Percentiles rank a stretch among this genome's conserved stretches.
These are phyloP conservation scores for Heliconius ismenius DNA, from an alignment of 2,888 invertebrate genomes.

Conservation along the genomic window DNA sequence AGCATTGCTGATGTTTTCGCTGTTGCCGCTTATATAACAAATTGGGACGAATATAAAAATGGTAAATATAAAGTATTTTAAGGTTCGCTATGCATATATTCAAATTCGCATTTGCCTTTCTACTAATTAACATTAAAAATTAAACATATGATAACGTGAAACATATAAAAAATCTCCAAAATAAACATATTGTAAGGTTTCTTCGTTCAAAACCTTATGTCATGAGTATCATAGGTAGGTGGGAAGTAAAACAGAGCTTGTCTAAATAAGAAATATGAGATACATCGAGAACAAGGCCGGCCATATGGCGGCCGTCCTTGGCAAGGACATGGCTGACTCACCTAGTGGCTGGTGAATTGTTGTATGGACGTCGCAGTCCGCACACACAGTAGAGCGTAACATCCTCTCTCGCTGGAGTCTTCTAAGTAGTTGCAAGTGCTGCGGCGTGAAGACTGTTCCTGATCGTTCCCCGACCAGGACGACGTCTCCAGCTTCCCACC, in stretches of 20 bases:
- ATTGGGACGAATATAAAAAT: constrained; percentile 16
- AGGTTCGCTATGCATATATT: constrained; percentile 34
- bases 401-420: constrained; percentile 83
- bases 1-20: constrained; percentile 41
- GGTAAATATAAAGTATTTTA: constrained; percentile 11
- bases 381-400: constrained; percentile 80
- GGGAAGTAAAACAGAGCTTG: neutral
- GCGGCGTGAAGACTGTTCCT: constrained; percentile 84
- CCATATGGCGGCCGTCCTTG: constrained; percentile 56
- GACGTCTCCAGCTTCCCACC: constrained; percentile 83
- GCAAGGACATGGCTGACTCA: constrained; percentile 68
- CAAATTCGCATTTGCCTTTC: constrained; percentile 37
- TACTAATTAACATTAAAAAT: neutral
- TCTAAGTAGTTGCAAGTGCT: constrained; percentile 84
- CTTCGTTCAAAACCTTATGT: constrained; percentile 17
- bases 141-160: neutral
- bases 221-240: neutral
- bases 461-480: constrained; percentile 79
- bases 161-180: constrained; percentile 1
- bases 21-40: constrained; percentile 24
- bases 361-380: constrained; percentile 77
- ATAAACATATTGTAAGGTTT: constrained; percentile 35
- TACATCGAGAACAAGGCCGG: constrained; percentile 49
- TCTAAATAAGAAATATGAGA: constrained; percentile 46
- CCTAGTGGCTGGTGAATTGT: constrained; percentile 75